Conservation (phyloP, 2,113 vertebrate genomes). For the Nicator chloris region DNA sequence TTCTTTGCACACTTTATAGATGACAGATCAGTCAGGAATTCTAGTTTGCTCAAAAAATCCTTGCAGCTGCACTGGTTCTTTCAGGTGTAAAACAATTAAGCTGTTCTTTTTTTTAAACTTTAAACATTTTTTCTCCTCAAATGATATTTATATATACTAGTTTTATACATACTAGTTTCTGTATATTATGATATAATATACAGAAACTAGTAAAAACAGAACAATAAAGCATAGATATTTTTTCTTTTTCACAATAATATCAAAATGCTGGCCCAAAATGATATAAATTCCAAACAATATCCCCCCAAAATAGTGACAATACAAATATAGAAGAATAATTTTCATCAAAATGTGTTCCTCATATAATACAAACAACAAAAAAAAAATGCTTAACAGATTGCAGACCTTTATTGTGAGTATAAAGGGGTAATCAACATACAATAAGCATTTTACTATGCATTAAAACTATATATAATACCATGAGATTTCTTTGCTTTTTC, state of each 20-base stretch:
- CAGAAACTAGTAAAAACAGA: neutral
- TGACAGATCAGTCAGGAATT: conserved; percentile 72
- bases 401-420: conserved; percentile 66
- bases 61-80: conserved; percentile 51
- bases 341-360: conserved; percentile 36
- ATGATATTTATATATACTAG: too few relatives aligned
- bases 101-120: conserved; percentile 40
- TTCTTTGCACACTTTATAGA: conserved; percentile 72
- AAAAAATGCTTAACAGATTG: conserved; percentile 63
- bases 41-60: conserved; percentile 56
- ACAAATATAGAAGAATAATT: conserved; percentile 42
- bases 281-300: neutral
- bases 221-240: neutral
- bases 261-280: neutral
- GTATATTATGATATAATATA: neutral
- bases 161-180: too few relatives aligned
- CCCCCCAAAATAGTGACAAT: neutral
- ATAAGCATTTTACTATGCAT: conserved; percentile 59
- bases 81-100: conserved; percentile 61
- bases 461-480: conserved; percentile 66
- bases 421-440: conserved; percentile 64
- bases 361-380: conserved; percentile 12
- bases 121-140: neutral
- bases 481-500: conserved; percentile 50
- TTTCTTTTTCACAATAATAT: neutral